Evolutionary conservation across 2,113 vertebrate species (phyloP), one percentile per base, ranked within the genome.

Genomic region (Tetrao urogallus): DNA sequence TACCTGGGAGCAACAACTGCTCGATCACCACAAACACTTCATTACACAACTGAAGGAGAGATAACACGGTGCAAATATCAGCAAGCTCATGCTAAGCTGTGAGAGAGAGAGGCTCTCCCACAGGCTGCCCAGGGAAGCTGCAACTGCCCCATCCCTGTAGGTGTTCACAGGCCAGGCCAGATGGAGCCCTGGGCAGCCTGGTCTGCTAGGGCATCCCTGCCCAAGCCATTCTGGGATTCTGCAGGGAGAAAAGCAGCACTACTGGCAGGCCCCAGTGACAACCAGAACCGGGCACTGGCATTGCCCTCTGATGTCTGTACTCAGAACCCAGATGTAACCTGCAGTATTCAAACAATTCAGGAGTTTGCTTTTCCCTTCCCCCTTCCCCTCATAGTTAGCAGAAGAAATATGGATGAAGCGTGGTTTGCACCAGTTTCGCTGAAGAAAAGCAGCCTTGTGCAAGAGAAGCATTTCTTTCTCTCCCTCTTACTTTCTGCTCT

Each of bases 1-100:
- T 13, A 19, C n/a, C 42, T 58, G 0, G 63, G 42, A 54, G 8
- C 34, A 65, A 17, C 1, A 42, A 32, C 0, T 1, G 2, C 6
- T 86, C 38, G 2, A 38, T 63, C 50, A 19, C 12, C 11, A 21
- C 7, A 72, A 50, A 21, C 43, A 22, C 5, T 54, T 58, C 30
- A 28, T 74, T 63, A 36, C 12, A 21, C 38, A 64, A 47, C 67
- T 48, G 27, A 27, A 79, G 17, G n/a, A 70, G 48, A 67, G 60
- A 58, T 10, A 63, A 10, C 13, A 27, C 4, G 27, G 9, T 6
- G 16, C 60, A 30, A 80, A 13, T 34, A 54, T 7, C 43, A 42
- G 6, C 71, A 79, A 48, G 24, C 63, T 60, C 24, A 28, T 13
- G 13, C 13, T 11, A 20, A 54, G 18, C 54, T 66, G 28, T 36